phyloP scores from a whole-genome alignment of 2,113 vertebrate genomes.

The Microcebus murinus region DNA sequence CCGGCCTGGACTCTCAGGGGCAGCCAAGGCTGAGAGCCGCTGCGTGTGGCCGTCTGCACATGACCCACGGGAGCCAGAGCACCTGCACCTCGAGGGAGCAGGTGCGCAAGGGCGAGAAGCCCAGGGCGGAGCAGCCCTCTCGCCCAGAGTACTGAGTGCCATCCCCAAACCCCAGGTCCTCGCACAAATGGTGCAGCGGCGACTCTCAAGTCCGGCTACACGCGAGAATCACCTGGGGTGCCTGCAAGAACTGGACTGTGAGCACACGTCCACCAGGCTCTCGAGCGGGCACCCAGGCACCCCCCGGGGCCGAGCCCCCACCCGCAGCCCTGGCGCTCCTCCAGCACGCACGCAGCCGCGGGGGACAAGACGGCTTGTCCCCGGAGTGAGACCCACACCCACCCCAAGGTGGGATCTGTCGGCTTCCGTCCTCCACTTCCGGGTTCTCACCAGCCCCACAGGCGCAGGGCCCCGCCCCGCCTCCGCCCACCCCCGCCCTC shows the following conservation, averaged over 20 bases:
- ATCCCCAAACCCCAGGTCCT: fast-evolving
- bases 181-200: too few relatives aligned
- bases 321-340: not conserved
- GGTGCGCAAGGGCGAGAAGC: not conserved
- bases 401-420: fast-evolving
- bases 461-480: fast-evolving
- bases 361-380: not conserved
- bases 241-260: not conserved
- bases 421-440: not conserved
- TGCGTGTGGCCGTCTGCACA: too few relatives aligned
- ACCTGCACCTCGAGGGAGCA: not conserved
- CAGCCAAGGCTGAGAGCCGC: not conserved
- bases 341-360: not conserved
- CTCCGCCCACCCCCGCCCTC: too few relatives aligned
- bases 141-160: fast-evolving
- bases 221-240: fast-evolving
- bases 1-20: not conserved
- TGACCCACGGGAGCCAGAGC: not conserved
- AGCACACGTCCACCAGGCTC: not conserved
- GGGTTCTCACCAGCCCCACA: too few relatives aligned
- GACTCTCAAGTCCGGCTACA: not conserved
- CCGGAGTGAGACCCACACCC: not conserved
- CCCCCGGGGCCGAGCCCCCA: not conserved
- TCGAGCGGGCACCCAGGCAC: too few relatives aligned
- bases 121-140: not conserved